Evolutionary conservation across 2,888 invertebrate species (phyloP), one percentile per base, ranked within the genome.

Genomic region (Aphidius colemani): DNA sequence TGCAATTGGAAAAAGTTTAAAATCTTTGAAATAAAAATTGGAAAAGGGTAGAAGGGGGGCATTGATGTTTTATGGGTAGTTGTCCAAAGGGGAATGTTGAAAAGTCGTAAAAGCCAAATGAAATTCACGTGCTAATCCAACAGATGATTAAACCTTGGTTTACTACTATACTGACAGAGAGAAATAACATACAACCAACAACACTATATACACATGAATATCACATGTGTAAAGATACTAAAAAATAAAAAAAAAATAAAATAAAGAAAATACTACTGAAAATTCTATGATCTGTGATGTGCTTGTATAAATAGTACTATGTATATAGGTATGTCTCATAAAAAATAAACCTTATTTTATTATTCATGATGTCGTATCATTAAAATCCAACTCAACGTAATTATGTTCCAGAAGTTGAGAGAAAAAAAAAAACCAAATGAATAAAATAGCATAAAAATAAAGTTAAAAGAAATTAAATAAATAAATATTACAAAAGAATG

Each of bases 41-140:
- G 49, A 53, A 65, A 61, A 50, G 11, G 11, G 11, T n/a, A 53
- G 71, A 73, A 72, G 69, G 69, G 70, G 69, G 71, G 70, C 70
- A 73, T 74, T 43, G 63, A 68, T 70, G 69, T 72, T 74, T 74
- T 75, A 75, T 70, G 70, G 71, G 69, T 65, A 48, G 30, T 51
- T 69, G 70, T 66, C 58, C 65, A 63, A 65, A 50, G 63, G 66
- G 64, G 71, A 65, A 76, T 79, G 77, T 79, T 73, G 75, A 75
- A 77, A 78, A 75, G 75, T 79, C 81, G 80, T 81, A 80, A 81
- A 69, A 80, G 73, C 74, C 75, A 76, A 79, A 81, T 81, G 78
- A 80, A 79, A 80, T 75, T 76, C 77, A 73, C 72, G 72, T 75
- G 71, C 74, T 77, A 75, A 78, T 77, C 76, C 77, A 69, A 67